Percentiles rank a stretch among this genome's conserved stretches.
Conservation (phyloP, 1,140 invertebrate species). For the Elymnias hypermnestra region DNA sequence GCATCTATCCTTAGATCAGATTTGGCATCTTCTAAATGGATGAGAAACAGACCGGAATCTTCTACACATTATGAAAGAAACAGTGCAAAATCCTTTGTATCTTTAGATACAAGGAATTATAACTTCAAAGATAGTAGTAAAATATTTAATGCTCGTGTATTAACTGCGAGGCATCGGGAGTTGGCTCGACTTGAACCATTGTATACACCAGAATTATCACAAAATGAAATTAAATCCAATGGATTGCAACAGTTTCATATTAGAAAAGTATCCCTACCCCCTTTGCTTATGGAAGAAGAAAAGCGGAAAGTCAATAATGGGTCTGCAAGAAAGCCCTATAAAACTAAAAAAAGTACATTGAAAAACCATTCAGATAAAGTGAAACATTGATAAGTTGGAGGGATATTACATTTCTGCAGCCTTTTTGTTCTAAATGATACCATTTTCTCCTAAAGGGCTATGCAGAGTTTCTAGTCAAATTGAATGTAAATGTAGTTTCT, state of each 20-base stretch:
- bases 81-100: conserved; percentile 66
- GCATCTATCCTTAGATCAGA: conserved; percentile 66
- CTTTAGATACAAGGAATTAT: conserved; percentile 52
- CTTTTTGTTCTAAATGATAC: no score
- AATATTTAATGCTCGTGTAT: conserved; percentile 39
- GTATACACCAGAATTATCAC: conserved; percentile 41
- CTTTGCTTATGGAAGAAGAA: conserved; percentile 57
- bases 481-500: no score
- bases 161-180: conserved; percentile 55
- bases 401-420: no score
- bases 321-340: conserved; percentile 46
- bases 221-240: conserved; percentile 32
- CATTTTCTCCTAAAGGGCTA: no score
- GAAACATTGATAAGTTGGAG: conserved; percentile 15
- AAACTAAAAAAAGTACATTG: conserved; percentile 30
- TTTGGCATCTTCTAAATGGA: conserved; percentile 69
- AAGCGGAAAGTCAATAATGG: conserved; percentile 42
- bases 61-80: conserved; percentile 56
- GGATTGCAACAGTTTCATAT: conserved; percentile 37
- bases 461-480: no score
- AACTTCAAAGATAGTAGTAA: conserved; percentile 41
- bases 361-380: conserved; percentile 22
- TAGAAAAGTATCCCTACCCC: conserved; percentile 69
- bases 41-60: conserved; percentile 56
- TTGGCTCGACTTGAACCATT: conserved; percentile 47